A percentile compares a stretch with the other conserved stretches of the same genome.
phyloP scores from a whole-genome alignment of 2,113 vertebrate genomes.

The Phasianus colchicus region DNA sequence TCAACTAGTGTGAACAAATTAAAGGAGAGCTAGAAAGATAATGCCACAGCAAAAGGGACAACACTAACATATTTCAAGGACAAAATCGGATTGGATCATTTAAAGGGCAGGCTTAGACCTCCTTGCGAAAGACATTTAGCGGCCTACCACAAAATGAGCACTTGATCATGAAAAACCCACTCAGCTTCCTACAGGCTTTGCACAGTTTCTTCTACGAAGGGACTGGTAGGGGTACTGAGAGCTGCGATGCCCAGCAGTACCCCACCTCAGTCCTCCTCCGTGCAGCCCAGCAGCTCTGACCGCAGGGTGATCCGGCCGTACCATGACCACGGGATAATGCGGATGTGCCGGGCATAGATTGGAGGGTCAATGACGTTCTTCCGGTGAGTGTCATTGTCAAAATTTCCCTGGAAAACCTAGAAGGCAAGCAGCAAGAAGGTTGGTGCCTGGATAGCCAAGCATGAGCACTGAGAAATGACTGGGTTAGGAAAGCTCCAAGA shows the following conservation, averaged over 20 bases:
- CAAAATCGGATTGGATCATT: constrained; percentile 72
- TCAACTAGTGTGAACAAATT: constrained; percentile 67
- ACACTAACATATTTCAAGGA: constrained; percentile 70
- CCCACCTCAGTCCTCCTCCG: constrained; percentile 87
- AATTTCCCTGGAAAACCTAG: constrained; percentile 98
- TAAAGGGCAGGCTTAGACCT: constrained; percentile 87
- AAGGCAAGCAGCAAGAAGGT: neutral
- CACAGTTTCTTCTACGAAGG: constrained; percentile 87
- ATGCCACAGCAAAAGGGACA: constrained; percentile 73
- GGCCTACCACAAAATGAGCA: constrained; percentile 87
- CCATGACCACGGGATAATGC: constrained; percentile 99
- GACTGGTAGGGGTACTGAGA: constrained; percentile 61
- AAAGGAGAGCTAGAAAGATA: constrained; percentile 66
- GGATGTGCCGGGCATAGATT: constrained; percentile 87
- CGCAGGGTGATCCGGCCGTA: constrained; percentile 97
- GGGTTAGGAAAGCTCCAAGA: neutral
- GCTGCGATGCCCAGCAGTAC: neutral
- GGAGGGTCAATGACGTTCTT: constrained; percentile 97
- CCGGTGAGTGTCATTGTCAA: constrained; percentile 98
- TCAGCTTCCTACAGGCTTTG: constrained; percentile 88
- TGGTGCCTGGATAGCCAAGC: accelerated
- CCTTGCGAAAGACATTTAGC: constrained; percentile 86
- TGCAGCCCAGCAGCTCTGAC: constrained; percentile 93
- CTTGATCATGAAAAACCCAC: constrained; percentile 84
- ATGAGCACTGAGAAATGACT: neutral